Evolutionary conservation across 2,888 invertebrate species (phyloP).

Genomic region (Cosmia trapezina): DNA sequence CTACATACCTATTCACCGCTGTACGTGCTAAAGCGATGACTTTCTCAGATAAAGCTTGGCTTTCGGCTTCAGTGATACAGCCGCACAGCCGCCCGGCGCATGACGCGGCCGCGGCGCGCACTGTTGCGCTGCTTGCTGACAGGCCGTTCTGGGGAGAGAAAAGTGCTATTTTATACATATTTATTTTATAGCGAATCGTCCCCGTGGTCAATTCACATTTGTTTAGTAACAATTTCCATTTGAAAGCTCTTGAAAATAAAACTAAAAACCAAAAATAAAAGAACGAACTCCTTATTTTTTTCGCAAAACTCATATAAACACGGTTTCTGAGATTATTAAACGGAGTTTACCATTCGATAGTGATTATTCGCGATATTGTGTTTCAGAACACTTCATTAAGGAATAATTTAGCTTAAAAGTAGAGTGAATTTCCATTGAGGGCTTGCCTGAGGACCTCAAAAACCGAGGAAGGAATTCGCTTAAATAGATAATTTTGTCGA

Average conservation of each 20-base stretch:
- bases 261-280: too few relatives aligned
- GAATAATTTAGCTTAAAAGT: too few relatives aligned
- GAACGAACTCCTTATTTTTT: too few relatives aligned
- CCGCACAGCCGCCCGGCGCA: constrained; percentile 96
- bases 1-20: constrained; percentile 63
- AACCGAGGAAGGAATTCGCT: too few relatives aligned
- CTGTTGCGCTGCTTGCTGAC: constrained; percentile 93
- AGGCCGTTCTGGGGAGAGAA: constrained; percentile 90
- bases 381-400: too few relatives aligned
- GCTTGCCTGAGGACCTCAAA: too few relatives aligned
- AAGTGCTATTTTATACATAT: neutral
- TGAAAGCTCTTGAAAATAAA: neutral
- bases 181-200: neutral
- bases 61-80: constrained; percentile 79
- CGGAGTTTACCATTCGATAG: too few relatives aligned
- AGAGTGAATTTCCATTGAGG: too few relatives aligned
- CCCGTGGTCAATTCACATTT: neutral
- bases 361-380: too few relatives aligned
- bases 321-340: too few relatives aligned
- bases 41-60: constrained; percentile 81
- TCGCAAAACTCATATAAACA: too few relatives aligned
- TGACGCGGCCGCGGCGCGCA: constrained; percentile 98
- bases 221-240: neutral
- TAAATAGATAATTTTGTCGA: too few relatives aligned
- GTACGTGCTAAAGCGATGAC: constrained; percentile 79